Percentiles rank a stretch among this genome's conserved stretches.
Conservation (phyloP, 2,113 vertebrate species). For the Aspidoscelis tigris region DNA sequence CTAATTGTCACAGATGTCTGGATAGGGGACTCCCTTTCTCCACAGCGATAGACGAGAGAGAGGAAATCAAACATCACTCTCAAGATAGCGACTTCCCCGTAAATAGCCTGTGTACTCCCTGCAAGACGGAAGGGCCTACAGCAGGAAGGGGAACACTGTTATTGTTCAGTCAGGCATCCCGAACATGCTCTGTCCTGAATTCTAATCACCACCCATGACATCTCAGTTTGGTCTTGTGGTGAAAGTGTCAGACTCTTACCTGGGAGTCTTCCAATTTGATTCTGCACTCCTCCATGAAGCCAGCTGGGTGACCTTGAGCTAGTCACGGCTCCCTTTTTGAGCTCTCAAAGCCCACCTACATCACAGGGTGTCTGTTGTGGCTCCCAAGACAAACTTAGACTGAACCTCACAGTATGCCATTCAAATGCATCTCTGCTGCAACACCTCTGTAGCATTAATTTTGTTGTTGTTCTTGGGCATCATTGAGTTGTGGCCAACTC, state of each 20-base stretch:
- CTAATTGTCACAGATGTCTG: constrained; percentile 1
- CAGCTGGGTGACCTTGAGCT: too few species aligned
- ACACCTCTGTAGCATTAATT: background rate
- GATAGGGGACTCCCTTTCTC: constrained; percentile 16
- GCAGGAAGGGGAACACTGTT: background rate
- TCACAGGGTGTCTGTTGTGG: too few species aligned
- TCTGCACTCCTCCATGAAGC: background rate
- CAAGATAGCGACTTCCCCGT: background rate
- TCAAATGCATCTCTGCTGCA: background rate
- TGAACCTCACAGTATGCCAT: background rate
- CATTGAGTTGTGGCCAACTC: too few species aligned
- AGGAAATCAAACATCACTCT: background rate
- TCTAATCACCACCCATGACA: background rate
- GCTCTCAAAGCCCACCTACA: too few species aligned
- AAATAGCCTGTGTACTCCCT: background rate
- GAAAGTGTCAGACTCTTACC: too few species aligned
- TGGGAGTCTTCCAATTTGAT: background rate
- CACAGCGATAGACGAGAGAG: background rate
- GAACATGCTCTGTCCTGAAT: too few species aligned
- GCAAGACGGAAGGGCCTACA: background rate
- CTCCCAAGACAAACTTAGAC: background rate
- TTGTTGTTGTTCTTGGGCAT: too few species aligned
- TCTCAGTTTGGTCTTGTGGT: too few species aligned
- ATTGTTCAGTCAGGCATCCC: background rate
- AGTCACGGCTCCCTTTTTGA: too few species aligned